Evolutionary conservation across 2,888 invertebrate genomes (phyloP).

Genomic region (Mayetiola destructor): DNA sequence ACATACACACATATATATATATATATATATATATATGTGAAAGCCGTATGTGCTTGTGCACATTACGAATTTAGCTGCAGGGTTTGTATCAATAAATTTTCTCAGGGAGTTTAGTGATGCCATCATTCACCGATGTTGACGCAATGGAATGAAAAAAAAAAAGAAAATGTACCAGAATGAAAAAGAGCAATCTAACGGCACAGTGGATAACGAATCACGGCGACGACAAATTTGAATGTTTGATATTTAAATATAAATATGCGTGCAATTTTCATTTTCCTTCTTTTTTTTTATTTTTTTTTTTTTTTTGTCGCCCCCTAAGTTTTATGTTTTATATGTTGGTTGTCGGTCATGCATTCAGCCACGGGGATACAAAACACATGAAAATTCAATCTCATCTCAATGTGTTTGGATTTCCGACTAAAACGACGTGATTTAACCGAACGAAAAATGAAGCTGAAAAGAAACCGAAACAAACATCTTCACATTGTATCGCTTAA

Average conservation of each 20-base stretch:
- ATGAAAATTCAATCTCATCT: neutral
- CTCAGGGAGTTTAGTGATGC: constrained; percentile 3
- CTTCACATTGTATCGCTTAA: no score
- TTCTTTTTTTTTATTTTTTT: no score
- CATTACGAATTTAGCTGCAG: constrained; percentile 3
- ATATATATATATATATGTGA: no score
- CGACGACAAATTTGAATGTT: constrained; percentile 12
- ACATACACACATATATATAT: no score
- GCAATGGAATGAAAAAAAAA: neutral
- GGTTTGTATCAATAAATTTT: constrained; percentile 12
- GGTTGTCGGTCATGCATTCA: no score
- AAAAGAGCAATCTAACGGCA: neutral
- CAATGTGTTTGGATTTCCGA: no score
- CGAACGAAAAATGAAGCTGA: no score
- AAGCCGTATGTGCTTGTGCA: neutral
- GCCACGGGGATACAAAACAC: neutral
- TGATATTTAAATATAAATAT: constrained; percentile 11
- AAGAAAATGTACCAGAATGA: neutral
- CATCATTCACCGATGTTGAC: neutral
- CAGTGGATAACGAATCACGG: no score
- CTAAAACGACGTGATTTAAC: no score
- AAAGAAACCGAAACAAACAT: no score
- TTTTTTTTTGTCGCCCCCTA: neutral
- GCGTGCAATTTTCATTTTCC: constrained; percentile 10
- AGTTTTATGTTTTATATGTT: neutral